A percentile compares a stretch with the other conserved stretches of the same genome.
Conservation (phyloP, 2,888 invertebrate genomes). For the Patella depressa region DNA sequence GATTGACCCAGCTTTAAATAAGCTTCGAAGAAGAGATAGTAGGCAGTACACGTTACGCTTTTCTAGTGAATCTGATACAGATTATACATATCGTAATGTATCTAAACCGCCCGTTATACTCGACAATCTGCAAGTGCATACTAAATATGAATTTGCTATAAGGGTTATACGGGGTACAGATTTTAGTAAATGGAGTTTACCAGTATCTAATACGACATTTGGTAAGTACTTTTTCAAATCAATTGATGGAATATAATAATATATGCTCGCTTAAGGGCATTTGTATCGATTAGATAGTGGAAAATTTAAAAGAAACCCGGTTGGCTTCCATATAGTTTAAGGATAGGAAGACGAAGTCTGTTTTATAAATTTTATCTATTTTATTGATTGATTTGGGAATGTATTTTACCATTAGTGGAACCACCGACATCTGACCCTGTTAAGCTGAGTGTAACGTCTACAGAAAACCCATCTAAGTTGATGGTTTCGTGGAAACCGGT, state of each 20-base stretch:
- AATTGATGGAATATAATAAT: no score
- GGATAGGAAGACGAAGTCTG: no score
- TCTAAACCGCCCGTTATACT: conserved; percentile 6
- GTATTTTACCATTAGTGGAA: neutral
- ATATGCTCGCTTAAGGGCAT: no score
- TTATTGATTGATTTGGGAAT: no score
- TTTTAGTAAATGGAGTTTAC: conserved; percentile 36
- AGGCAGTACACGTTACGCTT: conserved; percentile 20
- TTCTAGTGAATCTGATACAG: neutral
- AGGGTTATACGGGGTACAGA: conserved; percentile 23
- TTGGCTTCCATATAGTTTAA: no score
- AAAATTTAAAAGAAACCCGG: no score
- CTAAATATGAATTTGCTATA: conserved; percentile 36
- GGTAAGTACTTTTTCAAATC: neutral
- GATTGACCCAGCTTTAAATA: conserved; percentile 29
- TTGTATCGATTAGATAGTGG: no score
- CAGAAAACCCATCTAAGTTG: neutral
- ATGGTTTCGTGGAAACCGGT: neutral
- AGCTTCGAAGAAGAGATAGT: conserved; percentile 14
- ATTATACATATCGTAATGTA: neutral
- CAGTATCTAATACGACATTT: conserved; percentile 36
- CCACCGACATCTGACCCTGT: neutral
- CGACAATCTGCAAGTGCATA: conserved; percentile 28
- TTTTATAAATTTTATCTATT: no score
- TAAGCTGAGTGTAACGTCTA: neutral